Evolutionary conservation across 2,797 vertebrate species (phyloP).

Genomic region (Alectoris magna): DNA sequence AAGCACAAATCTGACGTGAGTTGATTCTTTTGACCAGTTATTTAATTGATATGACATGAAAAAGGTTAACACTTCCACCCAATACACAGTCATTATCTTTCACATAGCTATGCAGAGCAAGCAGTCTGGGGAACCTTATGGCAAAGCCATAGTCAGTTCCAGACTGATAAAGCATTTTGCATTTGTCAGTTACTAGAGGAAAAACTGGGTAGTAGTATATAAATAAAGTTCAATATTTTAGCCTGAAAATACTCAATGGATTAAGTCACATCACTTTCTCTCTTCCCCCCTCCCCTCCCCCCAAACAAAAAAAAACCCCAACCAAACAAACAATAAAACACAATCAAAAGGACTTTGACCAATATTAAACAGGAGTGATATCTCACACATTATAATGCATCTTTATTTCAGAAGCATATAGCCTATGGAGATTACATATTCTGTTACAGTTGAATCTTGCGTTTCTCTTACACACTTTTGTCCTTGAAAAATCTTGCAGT

Average conservation of each 20-base stretch:
- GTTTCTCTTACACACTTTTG: background rate
- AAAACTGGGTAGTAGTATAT: conserved; percentile 5
- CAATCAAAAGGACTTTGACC: background rate
- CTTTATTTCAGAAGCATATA: background rate
- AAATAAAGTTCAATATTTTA: conserved; percentile 52
- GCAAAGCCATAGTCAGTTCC: conserved; percentile 69
- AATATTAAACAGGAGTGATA: conserved; percentile 3
- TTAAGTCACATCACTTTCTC: background rate
- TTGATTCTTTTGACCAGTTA: conserved; percentile 54
- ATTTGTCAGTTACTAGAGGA: conserved; percentile 74
- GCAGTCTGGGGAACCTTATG: conserved; percentile 66
- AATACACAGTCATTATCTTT: conserved; percentile 57
- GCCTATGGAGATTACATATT: background rate
- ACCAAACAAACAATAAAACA: background rate
- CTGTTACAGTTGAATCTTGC: background rate
- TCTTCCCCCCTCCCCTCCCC: background rate
- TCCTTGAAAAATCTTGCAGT: background rate
- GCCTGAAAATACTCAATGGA: conserved; percentile 17
- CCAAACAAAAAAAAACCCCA: too few relatives aligned
- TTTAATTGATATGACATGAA: conserved; percentile 47
- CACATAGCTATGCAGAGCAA: conserved; percentile 61
- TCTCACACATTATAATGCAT: background rate
- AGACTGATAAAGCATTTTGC: conserved; percentile 76
- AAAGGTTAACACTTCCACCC: conserved; percentile 69
- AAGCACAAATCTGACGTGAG: background rate